Conservation (phyloP, 2,797 vertebrate genomes). For the Nasua narica region DNA sequence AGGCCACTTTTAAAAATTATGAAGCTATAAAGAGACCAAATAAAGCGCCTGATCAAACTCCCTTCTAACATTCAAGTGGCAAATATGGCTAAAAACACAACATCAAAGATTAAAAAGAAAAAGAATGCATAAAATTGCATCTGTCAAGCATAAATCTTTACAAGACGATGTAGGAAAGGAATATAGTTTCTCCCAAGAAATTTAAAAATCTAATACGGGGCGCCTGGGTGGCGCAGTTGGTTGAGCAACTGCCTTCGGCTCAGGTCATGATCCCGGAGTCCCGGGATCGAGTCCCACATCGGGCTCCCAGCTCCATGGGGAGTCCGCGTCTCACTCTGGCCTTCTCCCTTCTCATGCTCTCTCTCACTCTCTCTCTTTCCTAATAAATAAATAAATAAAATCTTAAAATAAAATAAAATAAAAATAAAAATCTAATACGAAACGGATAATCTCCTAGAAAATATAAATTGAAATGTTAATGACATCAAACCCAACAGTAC, state of each 20-base stretch:
- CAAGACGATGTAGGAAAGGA: neutral
- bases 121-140: neutral
- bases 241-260: too few relatives aligned
- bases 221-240: too few relatives aligned
- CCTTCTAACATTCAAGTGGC: neutral
- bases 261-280: too few relatives aligned
- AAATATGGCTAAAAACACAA: constrained; percentile 9
- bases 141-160: neutral
- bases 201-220: constrained; percentile 33
- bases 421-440: too few relatives aligned
- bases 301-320: too few relatives aligned
- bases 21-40: neutral
- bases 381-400: too few relatives aligned
- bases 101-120: constrained; percentile 5
- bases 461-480: constrained; percentile 36
- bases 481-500: constrained; percentile 3
- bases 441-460: constrained; percentile 21
- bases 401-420: too few relatives aligned
- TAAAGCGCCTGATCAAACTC: constrained; percentile 16
- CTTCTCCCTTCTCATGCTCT: too few relatives aligned
- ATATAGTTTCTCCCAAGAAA: neutral
- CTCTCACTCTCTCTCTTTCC: too few relatives aligned
- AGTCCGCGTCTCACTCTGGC: too few relatives aligned
- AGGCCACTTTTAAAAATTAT: neutral
- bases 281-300: too few relatives aligned